Percentiles rank a stretch among this genome's conserved stretches.
phyloP scores from a whole-genome alignment of 2,113 vertebrate species.

The Actinemys pallida region DNA sequence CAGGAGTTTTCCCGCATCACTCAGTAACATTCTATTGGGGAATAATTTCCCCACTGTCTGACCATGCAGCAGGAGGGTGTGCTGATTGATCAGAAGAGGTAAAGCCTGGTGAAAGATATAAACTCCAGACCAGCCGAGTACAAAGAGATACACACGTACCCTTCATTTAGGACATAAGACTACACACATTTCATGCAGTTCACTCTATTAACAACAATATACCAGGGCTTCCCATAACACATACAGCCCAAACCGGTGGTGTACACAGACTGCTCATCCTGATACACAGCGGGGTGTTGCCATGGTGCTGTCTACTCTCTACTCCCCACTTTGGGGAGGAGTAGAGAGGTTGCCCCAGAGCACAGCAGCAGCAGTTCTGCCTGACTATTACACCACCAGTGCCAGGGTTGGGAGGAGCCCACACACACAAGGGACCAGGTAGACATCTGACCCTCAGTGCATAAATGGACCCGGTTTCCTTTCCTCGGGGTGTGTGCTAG shows the following conservation, averaged over 20 bases:
- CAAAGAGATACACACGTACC: background rate
- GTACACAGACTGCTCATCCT: background rate
- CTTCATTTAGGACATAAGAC: background rate
- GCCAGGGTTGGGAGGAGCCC: background rate
- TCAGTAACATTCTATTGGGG: background rate
- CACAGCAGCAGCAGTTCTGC: background rate
- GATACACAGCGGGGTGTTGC: background rate
- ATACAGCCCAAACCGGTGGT: background rate
- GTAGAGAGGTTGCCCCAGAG: background rate
- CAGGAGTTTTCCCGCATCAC: background rate
- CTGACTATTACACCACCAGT: background rate
- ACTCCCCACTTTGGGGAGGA: background rate
- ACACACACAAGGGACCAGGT: background rate
- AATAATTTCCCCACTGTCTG: background rate
- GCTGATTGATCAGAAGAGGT: background rate
- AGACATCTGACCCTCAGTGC: background rate
- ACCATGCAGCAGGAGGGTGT: background rate
- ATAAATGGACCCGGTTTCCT: background rate
- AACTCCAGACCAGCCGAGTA: background rate
- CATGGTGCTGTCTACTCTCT: background rate
- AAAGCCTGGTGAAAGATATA: background rate
- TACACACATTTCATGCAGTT: background rate
- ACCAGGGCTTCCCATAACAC: too few relatives aligned
- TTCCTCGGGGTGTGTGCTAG: background rate
- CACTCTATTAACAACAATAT: background rate